Conservation (phyloP, 2,888 invertebrate genomes). For the Willowsia nigromaculata region DNA sequence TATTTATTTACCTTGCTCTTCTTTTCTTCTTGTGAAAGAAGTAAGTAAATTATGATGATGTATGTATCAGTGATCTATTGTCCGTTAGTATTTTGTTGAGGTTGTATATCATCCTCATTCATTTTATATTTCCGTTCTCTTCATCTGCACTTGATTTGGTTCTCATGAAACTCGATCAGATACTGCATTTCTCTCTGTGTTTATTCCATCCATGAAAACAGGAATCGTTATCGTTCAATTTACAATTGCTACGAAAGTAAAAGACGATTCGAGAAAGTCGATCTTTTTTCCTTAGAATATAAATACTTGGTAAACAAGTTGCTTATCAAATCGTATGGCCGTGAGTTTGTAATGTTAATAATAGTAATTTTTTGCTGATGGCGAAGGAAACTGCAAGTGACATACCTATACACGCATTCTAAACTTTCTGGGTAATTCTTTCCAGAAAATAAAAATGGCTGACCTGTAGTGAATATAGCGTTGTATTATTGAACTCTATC, state of each 20-base stretch:
- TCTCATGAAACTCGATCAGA: constrained; percentile 47
- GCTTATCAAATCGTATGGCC: neutral
- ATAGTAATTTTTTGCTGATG: neutral
- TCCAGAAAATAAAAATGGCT: neutral
- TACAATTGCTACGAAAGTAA: neutral
- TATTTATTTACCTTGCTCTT: neutral
- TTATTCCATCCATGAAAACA: neutral
- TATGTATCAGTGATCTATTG: no score
- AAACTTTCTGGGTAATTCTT: neutral
- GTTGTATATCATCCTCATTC: neutral
- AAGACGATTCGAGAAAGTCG: neutral
- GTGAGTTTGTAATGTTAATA: neutral
- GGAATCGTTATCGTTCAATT: neutral
- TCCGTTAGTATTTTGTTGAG: neutral
- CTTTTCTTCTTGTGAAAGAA: no score
- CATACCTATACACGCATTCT: neutral
- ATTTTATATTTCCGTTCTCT: neutral
- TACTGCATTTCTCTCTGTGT: neutral
- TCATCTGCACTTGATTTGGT: constrained; percentile 12
- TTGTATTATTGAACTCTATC: neutral
- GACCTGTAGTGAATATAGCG: neutral
- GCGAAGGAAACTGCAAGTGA: neutral
- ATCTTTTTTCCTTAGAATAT: neutral
- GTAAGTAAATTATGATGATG: no score
- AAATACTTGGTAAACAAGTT: neutral